phyloP scores from a whole-genome alignment of 2,888 invertebrate genomes.

The Sthenelais limicola region DNA sequence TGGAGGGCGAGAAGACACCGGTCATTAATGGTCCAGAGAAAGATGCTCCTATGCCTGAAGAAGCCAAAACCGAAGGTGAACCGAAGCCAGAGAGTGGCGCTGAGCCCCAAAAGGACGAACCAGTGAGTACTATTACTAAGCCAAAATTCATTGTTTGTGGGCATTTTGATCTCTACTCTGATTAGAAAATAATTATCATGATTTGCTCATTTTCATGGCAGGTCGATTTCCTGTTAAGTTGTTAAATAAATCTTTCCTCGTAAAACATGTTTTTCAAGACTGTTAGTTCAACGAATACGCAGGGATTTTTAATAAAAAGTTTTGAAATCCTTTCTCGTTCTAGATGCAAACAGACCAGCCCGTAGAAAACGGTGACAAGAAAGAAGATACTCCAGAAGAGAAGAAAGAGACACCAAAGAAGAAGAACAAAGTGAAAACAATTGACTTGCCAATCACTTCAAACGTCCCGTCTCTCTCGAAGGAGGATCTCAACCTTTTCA shows the following conservation, averaged over 20 bases:
- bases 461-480: constrained; percentile 81
- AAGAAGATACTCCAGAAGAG: constrained; percentile 42
- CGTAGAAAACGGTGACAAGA: constrained; percentile 32
- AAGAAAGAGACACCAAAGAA: constrained; percentile 76
- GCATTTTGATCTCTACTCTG: too few species aligned
- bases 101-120: constrained; percentile 51
- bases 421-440: constrained; percentile 82
- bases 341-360: constrained; percentile 51
- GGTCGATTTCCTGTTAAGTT: too few species aligned
- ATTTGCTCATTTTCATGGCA: too few species aligned
- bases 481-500: constrained; percentile 81
- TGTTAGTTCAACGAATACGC: too few species aligned
- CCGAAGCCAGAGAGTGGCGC: constrained; percentile 58
- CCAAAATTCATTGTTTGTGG: too few species aligned
- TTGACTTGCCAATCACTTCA: constrained; percentile 89
- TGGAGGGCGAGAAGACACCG: constrained; percentile 44
- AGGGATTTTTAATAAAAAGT: too few species aligned
- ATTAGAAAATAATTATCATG: too few species aligned
- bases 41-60: not conserved
- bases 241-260: too few species aligned
- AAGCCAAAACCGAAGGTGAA: not conserved
- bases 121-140: not conserved
- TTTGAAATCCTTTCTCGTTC: not conserved
- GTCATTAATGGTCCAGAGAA: constrained; percentile 55
- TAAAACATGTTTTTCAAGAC: too few species aligned